Conservation (phyloP, 2,113 vertebrate genomes). For the Notarius lentiginosus region DNA sequence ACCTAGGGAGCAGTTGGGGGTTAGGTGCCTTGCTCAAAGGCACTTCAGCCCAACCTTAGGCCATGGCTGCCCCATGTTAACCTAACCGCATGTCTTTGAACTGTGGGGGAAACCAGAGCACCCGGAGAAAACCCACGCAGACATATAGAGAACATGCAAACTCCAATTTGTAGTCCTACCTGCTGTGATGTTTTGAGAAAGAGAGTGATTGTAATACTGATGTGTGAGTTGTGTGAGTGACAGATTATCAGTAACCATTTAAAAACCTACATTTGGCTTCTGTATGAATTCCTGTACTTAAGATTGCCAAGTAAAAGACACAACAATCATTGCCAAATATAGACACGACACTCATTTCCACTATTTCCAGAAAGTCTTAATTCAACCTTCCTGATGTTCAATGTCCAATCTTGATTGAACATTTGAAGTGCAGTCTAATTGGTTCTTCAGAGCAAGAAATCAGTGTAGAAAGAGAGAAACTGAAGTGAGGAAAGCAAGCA, state of each 20-base stretch:
- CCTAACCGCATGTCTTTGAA: too few species aligned
- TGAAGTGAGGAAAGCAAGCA: neutral
- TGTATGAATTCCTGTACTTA: neutral
- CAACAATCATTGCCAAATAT: neutral
- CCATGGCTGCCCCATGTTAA: too few species aligned
- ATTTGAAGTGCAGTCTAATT: neutral
- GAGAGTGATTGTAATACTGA: neutral
- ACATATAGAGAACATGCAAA: too few species aligned
- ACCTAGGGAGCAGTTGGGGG: too few species aligned
- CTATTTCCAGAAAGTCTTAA: neutral
- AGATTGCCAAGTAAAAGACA: neutral
- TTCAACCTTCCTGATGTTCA: neutral
- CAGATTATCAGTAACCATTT: neutral
- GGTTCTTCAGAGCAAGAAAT: neutral
- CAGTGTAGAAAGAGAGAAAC: neutral
- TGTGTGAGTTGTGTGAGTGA: neutral
- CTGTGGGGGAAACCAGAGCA: too few species aligned
- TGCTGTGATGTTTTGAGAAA: neutral
- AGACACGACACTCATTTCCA: neutral
- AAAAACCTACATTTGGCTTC: neutral
- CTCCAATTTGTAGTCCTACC: neutral
- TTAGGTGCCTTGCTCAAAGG: too few species aligned
- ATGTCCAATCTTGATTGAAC: neutral
- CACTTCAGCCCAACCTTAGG: too few species aligned
- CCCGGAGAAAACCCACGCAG: too few species aligned